Evolutionary conservation across 1,140 invertebrate species (phyloP), one percentile per base, ranked within the genome.

Genomic region (Drosophila ercepeae): DNA sequence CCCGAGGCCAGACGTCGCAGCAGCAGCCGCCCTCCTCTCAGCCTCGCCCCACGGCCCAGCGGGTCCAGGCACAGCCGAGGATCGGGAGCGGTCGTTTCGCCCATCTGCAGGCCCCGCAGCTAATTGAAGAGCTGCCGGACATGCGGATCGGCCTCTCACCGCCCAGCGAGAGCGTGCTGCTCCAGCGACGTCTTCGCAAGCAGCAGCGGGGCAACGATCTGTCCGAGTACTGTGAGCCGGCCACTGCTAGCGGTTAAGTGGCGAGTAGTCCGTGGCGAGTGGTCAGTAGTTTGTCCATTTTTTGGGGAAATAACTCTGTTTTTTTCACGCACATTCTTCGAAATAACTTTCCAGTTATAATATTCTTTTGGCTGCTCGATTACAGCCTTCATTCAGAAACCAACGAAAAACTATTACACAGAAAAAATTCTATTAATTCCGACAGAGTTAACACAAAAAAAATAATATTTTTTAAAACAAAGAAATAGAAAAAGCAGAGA

Each of bases 151-250:
- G 96, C 36, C 92, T 98, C 14, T 97, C 96, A 32, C 96, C 97
- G 42, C 97, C 97, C 7, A 95, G 94, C 75, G 95, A 97, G 91
- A 97, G 96, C 39, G 93, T 94, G 23, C 92, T 98, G 57, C 94
- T 97, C 92, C 96, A 96, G 84, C 94, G 97, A 48, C 95, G 97
- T 45, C 48, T 86, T 64, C 73, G 77, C 1, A 77, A 77, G 25
- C 77, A 86, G 51, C 82, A 88, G 25, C 58, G 82, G 23, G 60
- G 73, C 34, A 60, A 60, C 21, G 82, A 88, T 44, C 44, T 89
- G 50, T 58, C 75, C 46, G 78, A 90, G 41, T 90, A 79, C 57
- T 90, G 75, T 63, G 89, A 90, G 52, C 79, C 81, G 27, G 89
- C 89, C 41, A 88, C 89, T 8, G 89, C 89, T 18, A 90, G 78